Evolutionary conservation across 1,140 invertebrate genomes (phyloP).

Genomic region (Probaryconus sp.): DNA sequence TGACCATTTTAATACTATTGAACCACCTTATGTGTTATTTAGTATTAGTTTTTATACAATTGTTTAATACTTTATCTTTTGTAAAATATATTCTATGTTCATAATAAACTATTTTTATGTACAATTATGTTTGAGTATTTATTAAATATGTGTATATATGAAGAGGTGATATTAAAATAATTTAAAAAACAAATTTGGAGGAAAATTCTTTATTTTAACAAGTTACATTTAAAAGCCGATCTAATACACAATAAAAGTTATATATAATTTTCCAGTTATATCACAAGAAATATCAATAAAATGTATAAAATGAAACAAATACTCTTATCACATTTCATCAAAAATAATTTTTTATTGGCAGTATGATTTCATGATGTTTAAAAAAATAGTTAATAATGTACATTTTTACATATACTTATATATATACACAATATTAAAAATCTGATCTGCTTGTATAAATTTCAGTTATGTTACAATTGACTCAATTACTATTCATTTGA

Average conservation of each 20-base stretch:
- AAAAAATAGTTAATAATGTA: slow-evolving; percentile 9
- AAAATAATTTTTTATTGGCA: slow-evolving; percentile 19
- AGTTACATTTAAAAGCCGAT: no score
- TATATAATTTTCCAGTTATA: background rate
- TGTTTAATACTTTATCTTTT: no score
- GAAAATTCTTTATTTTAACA: no score
- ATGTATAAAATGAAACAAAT: background rate
- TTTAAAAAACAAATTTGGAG: no score
- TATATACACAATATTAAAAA: slow-evolving; percentile 16
- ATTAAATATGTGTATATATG: no score
- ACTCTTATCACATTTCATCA: slow-evolving; percentile 1
- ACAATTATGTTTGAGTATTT: no score
- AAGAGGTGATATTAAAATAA: no score
- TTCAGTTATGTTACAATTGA: slow-evolving; percentile 60
- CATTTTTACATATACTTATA: slow-evolving; percentile 24
- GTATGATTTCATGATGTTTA: slow-evolving; percentile 6
- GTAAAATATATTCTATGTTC: no score
- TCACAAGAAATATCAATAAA: background rate
- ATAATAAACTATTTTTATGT: no score
- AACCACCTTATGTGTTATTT: no score
- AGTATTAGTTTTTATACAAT: no score
- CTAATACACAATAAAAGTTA: slow-evolving; percentile 7
- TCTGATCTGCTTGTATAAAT: slow-evolving; percentile 45
- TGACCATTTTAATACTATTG: no score
- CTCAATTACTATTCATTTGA: slow-evolving; percentile 55